Conservation (phyloP, 2,113 vertebrate genomes). For the Donacobius atricapilla region DNA sequence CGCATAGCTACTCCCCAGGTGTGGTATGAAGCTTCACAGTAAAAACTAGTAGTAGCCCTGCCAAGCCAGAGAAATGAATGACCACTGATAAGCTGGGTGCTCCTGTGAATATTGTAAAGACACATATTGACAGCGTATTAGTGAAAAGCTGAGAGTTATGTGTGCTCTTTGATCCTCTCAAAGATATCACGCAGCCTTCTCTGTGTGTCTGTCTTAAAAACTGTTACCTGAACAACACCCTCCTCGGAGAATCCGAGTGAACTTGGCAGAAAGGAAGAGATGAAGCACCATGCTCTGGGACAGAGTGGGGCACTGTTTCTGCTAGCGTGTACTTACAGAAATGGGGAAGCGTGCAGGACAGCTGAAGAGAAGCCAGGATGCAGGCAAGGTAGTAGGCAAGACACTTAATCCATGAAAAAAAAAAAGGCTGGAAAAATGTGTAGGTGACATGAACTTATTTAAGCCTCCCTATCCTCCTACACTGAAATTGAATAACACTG, state of each 20-base stretch:
- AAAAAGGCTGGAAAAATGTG: background rate
- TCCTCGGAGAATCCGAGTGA: background rate
- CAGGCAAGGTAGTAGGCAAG: background rate
- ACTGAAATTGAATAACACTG: background rate
- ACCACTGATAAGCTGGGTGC: background rate
- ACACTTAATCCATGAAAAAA: background rate
- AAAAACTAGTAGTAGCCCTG: background rate
- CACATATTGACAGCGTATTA: background rate
- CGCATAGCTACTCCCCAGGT: background rate
- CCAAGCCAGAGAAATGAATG: background rate
- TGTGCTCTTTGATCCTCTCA: background rate
- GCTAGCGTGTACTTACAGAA: background rate
- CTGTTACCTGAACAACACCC: background rate
- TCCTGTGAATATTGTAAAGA: background rate
- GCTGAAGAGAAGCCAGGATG: background rate
- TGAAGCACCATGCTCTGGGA: background rate
- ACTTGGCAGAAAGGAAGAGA: background rate
- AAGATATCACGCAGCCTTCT: background rate
- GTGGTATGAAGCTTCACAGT: background rate
- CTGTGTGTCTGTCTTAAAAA: background rate
- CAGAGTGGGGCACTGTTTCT: background rate
- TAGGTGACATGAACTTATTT: background rate
- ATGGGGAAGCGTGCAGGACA: background rate
- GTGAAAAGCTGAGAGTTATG: background rate
- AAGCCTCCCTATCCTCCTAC: background rate